Conservation (phyloP, 2,888 invertebrate genomes). For the Athalia circularis region DNA sequence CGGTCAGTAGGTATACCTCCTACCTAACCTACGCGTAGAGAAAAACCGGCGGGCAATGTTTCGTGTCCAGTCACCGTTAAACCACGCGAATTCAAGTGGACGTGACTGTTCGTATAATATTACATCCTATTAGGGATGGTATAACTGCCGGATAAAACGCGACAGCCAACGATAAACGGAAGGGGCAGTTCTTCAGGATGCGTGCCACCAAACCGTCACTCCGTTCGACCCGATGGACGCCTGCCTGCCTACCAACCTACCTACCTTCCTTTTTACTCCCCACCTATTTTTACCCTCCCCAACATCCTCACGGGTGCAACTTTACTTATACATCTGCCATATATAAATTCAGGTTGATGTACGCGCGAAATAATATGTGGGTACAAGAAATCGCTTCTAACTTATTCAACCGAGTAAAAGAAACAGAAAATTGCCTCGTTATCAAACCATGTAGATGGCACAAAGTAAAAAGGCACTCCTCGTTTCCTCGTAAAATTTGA, state of each 20-base stretch:
- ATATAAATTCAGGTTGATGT: background rate
- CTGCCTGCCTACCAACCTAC: background rate
- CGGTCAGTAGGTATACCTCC: conserved; percentile 12
- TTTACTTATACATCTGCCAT: conserved; percentile 1
- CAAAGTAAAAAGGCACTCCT: too few species aligned
- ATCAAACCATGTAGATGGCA: too few species aligned
- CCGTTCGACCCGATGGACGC: conserved; percentile 51
- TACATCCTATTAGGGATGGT: conserved; percentile 71
- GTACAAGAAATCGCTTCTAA: background rate
- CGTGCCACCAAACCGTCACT: conserved; percentile 67
- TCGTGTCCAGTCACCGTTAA: conserved; percentile 71
- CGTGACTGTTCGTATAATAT: conserved; percentile 70
- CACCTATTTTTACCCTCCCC: background rate
- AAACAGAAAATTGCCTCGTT: too few species aligned
- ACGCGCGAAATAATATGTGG: background rate
- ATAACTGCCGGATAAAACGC: conserved; percentile 72
- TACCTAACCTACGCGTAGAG: background rate
- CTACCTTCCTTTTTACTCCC: conserved; percentile 19
- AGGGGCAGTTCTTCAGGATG: conserved; percentile 63
- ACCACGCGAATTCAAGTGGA: conserved; percentile 71
- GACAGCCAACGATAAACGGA: conserved; percentile 65
- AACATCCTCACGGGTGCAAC: conserved; percentile 26
- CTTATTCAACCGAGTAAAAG: too few species aligned
- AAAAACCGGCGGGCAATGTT: conserved; percentile 51
- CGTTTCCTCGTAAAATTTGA: too few species aligned